Base-by-base conservation (phyloP, 2,797 vertebrate species). In the Gymnodraco acuticeps region DNA sequence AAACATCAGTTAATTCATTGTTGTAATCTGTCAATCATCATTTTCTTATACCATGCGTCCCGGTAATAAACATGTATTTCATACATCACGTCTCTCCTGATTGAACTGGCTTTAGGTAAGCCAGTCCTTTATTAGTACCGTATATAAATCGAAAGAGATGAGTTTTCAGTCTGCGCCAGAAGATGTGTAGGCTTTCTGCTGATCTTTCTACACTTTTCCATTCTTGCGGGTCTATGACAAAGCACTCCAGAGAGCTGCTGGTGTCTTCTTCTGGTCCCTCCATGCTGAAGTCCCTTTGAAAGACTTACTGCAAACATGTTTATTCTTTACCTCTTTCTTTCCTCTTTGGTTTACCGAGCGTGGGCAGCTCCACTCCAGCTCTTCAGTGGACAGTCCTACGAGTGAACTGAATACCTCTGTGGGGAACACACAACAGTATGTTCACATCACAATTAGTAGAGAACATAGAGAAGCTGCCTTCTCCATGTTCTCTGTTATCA, bases 301-400 rank as follows among this genome's bases (percentile, higher is more conserved):
- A 83, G 14, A 48, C 20, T 59, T 3, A 15, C 41, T 47, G 42
- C 38, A 33, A 31, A 14, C 13, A 33, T 67, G 46, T 58, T 79
- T 61, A 47, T 53, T 67, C 20, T 63, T 15, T 3, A 48, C 11
- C 51, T 60, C 50, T 58, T 56, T 43, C 42, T 47, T 50, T 42
- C 63, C 31, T 16, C 42, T 83, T 54, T 70, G 58, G 61, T 80
- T 85, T 52, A 43, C 51, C 3, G 17, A 75, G 81, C 31, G 78
- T 83, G 78, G 81, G 78, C 75, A 74, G 80, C 73, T 74, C 60
- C 55, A 43, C 79, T 80, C 48, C 43, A 38, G 55, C 73, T 70
- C 60, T 59, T 50, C 42, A 85, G 70, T 53, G 19, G 42, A 66
- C 41, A 45, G 16, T n/a, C 58, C 60, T 64, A 72, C 63, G n/a